phyloP scores from a whole-genome alignment of 1,140 invertebrate species.

The Magallana gigas region DNA sequence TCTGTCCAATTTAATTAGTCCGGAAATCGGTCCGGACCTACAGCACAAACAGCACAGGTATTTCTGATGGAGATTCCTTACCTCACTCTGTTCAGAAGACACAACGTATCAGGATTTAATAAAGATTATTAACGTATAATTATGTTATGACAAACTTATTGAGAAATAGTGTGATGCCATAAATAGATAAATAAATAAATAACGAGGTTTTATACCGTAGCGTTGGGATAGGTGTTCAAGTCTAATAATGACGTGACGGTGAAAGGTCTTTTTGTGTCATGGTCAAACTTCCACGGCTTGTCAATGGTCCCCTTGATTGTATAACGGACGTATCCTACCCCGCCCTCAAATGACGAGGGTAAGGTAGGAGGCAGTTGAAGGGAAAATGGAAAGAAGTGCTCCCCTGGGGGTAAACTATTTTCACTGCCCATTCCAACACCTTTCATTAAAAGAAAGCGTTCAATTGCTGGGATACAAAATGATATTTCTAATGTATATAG shows the following conservation, averaged over 20 bases:
- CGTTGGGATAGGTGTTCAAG: constrained; percentile 64
- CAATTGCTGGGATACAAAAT: too few relatives aligned
- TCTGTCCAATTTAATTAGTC: constrained; percentile 58
- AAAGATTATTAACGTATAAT: too few relatives aligned
- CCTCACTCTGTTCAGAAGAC: background rate
- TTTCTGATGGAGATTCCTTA: background rate
- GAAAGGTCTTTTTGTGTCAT: constrained; percentile 67
- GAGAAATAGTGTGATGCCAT: too few relatives aligned
- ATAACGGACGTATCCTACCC: constrained; percentile 79
- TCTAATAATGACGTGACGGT: constrained; percentile 72
- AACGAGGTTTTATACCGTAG: constrained; percentile 50
- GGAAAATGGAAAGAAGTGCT: constrained; percentile 78
- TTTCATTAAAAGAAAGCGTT: background rate
- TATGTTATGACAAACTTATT: too few relatives aligned
- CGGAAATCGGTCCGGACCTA: constrained; percentile 66
- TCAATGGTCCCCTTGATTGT: constrained; percentile 78
- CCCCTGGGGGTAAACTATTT: constrained; percentile 66
- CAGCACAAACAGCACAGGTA: constrained; percentile 71
- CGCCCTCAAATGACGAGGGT: constrained; percentile 80
- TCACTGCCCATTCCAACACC: constrained; percentile 20
- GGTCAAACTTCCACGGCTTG: constrained; percentile 76
- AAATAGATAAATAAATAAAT: background rate
- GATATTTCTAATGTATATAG: background rate
- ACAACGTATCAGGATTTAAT: too few relatives aligned
- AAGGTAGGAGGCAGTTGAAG: constrained; percentile 79